A percentile compares a stretch with the other conserved stretches of the same genome.
These are phyloP conservation scores for Choristoneura rosaceana DNA, from an alignment of 2,888 invertebrate species.

Conservation along the genomic window DNA sequence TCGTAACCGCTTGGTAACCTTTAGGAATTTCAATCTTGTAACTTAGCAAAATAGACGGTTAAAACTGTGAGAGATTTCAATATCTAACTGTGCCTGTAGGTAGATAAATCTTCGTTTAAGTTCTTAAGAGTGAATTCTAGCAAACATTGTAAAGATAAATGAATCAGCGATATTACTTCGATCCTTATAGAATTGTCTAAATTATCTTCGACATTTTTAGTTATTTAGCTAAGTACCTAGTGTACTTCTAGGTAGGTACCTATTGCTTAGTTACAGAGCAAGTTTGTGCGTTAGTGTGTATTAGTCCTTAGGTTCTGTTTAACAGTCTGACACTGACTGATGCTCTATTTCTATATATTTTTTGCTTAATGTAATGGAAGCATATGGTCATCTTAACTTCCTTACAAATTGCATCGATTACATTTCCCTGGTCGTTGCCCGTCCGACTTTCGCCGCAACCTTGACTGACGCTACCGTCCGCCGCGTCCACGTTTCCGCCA, in stretches of 20 bases:
- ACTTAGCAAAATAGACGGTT: neutral
- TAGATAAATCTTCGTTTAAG: neutral
- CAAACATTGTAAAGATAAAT: neutral
- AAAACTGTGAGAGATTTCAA: neutral
- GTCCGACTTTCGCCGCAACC: constrained; percentile 81
- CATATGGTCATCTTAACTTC: constrained; percentile 9
- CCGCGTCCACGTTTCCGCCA: constrained; percentile 75
- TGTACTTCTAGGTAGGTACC: too few relatives aligned
- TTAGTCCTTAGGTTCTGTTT: too few relatives aligned
- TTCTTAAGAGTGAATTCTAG: neutral
- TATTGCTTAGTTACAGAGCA: too few relatives aligned
- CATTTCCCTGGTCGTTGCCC: constrained; percentile 64
- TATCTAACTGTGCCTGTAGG: neutral
- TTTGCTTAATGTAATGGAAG: neutral
- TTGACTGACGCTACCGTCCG: constrained; percentile 70
- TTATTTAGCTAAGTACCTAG: too few relatives aligned
- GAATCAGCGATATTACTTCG: neutral
- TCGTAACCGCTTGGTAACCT: constrained; percentile 26
- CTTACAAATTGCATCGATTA: constrained; percentile 18
- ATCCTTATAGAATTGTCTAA: too few relatives aligned
- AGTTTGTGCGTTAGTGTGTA: too few relatives aligned
- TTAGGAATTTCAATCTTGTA: constrained; percentile 22
- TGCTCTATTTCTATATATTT: neutral
- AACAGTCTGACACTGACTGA: too few relatives aligned
- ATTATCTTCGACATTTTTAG: too few relatives aligned